Evolutionary conservation across 2,113 vertebrate species (phyloP).

Genomic region (Rhea pennata): DNA sequence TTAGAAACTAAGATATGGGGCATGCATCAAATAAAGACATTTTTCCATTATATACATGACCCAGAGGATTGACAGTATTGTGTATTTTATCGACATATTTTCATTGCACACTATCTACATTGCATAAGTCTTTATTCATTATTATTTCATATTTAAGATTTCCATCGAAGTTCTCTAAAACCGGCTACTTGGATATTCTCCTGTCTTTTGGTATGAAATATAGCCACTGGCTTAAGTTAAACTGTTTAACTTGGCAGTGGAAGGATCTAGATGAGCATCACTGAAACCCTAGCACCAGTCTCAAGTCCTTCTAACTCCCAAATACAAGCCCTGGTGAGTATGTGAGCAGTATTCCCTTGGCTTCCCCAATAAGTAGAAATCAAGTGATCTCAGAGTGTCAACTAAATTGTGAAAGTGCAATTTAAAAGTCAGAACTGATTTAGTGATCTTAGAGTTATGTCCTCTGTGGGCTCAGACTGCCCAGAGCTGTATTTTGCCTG

Average conservation of each 20-base stretch:
- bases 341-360: not conserved
- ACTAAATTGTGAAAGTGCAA: not conserved
- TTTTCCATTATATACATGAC: not conserved
- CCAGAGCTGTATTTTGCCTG: not conserved
- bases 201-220: not conserved
- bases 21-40: not conserved
- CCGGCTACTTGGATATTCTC: not conserved
- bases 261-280: not conserved
- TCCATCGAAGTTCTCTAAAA: not conserved
- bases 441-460: not conserved
- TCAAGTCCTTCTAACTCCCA: not conserved
- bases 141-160: not conserved
- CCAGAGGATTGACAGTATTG: not conserved
- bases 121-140: not conserved
- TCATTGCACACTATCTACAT: not conserved
- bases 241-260: not conserved
- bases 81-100: not conserved
- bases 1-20: not conserved
- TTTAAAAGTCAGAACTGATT: not conserved
- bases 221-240: not conserved
- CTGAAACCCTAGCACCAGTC: not conserved
- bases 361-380: not conserved
- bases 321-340: not conserved
- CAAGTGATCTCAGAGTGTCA: not conserved
- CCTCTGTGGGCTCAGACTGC: not conserved